Evolutionary conservation across 2,888 invertebrate species (phyloP), one percentile per base, ranked within the genome.

Genomic region (Miltochrista miniata): DNA sequence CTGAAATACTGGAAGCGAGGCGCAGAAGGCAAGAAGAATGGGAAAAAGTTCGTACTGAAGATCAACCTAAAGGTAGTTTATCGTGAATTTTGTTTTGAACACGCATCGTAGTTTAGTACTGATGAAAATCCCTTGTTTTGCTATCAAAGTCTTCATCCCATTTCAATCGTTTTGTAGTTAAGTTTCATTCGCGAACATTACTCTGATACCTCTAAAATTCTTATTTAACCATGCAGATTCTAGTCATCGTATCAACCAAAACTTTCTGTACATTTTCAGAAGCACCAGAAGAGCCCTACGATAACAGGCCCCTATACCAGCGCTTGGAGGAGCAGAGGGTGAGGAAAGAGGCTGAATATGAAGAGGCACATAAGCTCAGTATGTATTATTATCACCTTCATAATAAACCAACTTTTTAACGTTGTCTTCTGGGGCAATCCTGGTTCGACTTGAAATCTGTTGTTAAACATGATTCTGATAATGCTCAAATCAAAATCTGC

Each of bases 291-390:
- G 97, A 97, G 73, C 67, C 78, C 0, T 90, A 95, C 64, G 98
- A 98, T 77, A 93, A 93, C 1, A 92, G 99, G 62, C 97, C 98
- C 4, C 87, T 99, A n/a, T 99, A 94, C 83, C 98, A 98, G 45
- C 94, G 97, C 12, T 92, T 99, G 10, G 96, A 98, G 81, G 98
- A 98, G 70, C 98, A 99, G 77, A 96, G 97, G 77, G 93, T 96
- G 68, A 96, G 96, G 81, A 97, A 97, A 72, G 97, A 99, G 64
- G 93, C 97, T 14, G 99, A 99, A 87, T 97, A 95, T 92, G 98
- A 99, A 81, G 99, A 99, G 79, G 96, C 98, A 2, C 97, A 97
- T 74, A 97, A 97, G 90, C 92, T 99, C n/a, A 98, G 98, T 98
- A 90, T 92, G 95, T 90, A 12, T 37, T n/a, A n/a, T n/a, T n/a